These are phyloP conservation scores for Proales similis DNA, from an alignment of 1,140 invertebrate species.

Conservation along the genomic window DNA sequence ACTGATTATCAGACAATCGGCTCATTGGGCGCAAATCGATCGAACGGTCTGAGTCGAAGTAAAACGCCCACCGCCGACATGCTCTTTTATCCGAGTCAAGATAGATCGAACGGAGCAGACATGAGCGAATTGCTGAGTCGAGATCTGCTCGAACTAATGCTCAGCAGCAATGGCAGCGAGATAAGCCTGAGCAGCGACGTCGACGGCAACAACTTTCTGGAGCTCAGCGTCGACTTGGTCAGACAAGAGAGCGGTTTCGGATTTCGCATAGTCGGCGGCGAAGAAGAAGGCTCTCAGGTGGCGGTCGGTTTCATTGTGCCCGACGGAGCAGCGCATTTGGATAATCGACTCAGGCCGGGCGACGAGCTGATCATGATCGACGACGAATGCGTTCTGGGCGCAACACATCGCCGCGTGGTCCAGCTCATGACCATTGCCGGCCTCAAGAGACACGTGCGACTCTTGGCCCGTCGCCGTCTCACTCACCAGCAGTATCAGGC, in stretches of 20 bases:
- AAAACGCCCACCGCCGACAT: slow-evolving; percentile 36
- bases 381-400: slow-evolving; percentile 68
- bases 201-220: slow-evolving; percentile 22
- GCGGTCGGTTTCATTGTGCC: slow-evolving; percentile 89
- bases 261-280: slow-evolving; percentile 95
- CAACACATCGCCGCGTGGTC: slow-evolving; percentile 80
- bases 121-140: slow-evolving; percentile 20
- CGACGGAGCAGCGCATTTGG: slow-evolving; percentile 78
- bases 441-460: slow-evolving; percentile 62
- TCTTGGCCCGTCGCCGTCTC: slow-evolving; percentile 48
- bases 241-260: slow-evolving; percentile 66
- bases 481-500: slow-evolving; percentile 40
- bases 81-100: slow-evolving; percentile 27
- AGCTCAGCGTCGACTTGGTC: slow-evolving; percentile 8
- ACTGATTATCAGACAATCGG: too few species aligned
- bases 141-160: slow-evolving; percentile 7
- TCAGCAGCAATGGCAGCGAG: slow-evolving; percentile 7
- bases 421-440: slow-evolving; percentile 76
- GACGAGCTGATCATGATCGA: slow-evolving; percentile 85
- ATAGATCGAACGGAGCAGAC: neutral
- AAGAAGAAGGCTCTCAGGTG: slow-evolving; percentile 88
- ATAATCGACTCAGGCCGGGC: slow-evolving; percentile 72
- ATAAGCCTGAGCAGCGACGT: slow-evolving; percentile 29
- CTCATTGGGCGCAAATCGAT: too few species aligned
- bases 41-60: slow-evolving; percentile 4